Evolutionary conservation across 2,113 vertebrate genomes (phyloP).

Genomic region (Promerops cafer): DNA sequence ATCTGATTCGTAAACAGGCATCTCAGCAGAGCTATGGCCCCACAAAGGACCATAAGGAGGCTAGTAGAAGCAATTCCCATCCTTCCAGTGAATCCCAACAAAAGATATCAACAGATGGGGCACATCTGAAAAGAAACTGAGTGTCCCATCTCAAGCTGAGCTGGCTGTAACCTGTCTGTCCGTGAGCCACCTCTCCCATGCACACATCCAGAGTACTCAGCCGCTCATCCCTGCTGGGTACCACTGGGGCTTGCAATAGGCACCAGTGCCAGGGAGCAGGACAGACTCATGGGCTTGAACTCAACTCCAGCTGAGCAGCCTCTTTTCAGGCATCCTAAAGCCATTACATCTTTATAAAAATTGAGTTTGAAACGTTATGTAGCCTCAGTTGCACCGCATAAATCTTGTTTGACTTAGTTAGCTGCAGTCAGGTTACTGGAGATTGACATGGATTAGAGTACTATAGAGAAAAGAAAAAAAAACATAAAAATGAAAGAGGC

Average conservation of each 20-base stretch:
- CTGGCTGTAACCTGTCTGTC: background rate
- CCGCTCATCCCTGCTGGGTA: background rate
- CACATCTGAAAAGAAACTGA: background rate
- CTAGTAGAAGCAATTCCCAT: background rate
- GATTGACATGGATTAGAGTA: background rate
- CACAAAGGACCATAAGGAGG: background rate
- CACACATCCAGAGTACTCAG: background rate
- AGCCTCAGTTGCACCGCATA: background rate
- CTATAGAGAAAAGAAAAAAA: background rate
- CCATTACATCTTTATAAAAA: background rate
- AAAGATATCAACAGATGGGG: rapidly evolving
- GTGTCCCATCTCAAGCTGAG: background rate
- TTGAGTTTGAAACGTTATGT: background rate
- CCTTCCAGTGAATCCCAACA: background rate
- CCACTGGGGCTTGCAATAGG: background rate
- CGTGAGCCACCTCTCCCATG: rapidly evolving
- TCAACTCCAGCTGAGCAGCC: background rate
- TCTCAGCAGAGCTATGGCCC: background rate
- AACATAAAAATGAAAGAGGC: background rate
- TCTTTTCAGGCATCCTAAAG: background rate
- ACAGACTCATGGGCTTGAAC: rapidly evolving
- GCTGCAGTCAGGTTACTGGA: background rate
- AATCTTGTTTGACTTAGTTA: background rate
- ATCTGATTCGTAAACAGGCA: background rate
- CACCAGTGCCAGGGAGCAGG: background rate